Evolutionary conservation across 1,140 invertebrate genomes (phyloP).

Genomic region (Euura lappo): DNA sequence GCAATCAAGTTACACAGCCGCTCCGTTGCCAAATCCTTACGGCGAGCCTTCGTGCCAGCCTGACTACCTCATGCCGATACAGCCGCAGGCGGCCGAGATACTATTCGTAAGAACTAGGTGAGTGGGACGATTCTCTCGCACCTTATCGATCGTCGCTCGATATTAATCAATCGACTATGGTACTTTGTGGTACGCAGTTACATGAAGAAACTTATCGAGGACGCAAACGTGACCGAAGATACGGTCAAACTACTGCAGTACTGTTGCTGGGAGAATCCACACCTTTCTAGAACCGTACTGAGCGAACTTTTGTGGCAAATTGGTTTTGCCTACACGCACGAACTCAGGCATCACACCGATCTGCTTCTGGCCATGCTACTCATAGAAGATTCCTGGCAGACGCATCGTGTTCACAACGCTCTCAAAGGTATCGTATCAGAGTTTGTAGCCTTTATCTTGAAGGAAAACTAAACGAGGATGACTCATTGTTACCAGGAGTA

Average conservation of each 20-base stretch:
- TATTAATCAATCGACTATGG: too few relatives aligned
- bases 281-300: constrained; percentile 87
- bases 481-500: constrained; percentile 64
- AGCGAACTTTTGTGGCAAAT: constrained; percentile 93
- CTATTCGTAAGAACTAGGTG: constrained; percentile 81
- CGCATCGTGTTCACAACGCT: constrained; percentile 89
- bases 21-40: constrained; percentile 82
- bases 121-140: constrained; percentile 13
- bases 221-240: constrained; percentile 90
- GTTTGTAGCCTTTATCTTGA: background rate
- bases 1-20: constrained; percentile 67
- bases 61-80: constrained; percentile 79
- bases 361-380: constrained; percentile 85
- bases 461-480: background rate
- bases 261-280: constrained; percentile 95
- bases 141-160: too few relatives aligned
- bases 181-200: constrained; percentile 64
- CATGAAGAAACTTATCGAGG: constrained; percentile 95
- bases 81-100: constrained; percentile 78
- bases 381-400: constrained; percentile 96
- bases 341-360: constrained; percentile 91
- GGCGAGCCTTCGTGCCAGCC: constrained; percentile 71
- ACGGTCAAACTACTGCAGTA: constrained; percentile 88
- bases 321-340: constrained; percentile 93
- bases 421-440: constrained; percentile 72